Evolutionary conservation across 2,888 invertebrate genomes (phyloP).

Genomic region (Hirtodrosophila histrioides): DNA sequence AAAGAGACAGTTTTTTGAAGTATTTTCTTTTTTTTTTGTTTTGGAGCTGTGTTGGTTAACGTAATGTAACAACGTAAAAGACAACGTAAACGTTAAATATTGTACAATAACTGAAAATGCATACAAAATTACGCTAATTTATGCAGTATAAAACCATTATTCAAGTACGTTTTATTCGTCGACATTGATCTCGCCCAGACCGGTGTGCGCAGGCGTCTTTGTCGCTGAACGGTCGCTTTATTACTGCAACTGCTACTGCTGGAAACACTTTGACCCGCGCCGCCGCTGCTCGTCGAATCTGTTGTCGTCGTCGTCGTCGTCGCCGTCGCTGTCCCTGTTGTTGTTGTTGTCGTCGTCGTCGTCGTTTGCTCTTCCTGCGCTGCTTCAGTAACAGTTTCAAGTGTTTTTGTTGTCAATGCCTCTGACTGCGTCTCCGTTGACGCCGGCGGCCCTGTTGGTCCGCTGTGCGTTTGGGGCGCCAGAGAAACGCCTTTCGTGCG

Average conservation of each 20-base stretch:
- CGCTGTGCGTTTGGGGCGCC: constrained; percentile 84
- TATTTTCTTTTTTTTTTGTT: constrained; percentile 20
- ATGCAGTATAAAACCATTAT: constrained; percentile 58
- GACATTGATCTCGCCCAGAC: constrained; percentile 92
- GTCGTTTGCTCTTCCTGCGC: constrained; percentile 21
- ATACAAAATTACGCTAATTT: constrained; percentile 51
- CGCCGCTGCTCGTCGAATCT: constrained; percentile 21
- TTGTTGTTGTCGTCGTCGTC: constrained; percentile 11
- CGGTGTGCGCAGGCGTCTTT: constrained; percentile 90
- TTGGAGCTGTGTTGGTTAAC: constrained; percentile 49
- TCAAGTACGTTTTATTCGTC: constrained; percentile 86
- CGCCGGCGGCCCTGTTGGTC: constrained; percentile 84
- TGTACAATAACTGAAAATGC: constrained; percentile 52
- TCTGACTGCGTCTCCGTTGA: constrained; percentile 8
- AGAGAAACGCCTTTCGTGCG: constrained; percentile 85
- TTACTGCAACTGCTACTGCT: constrained; percentile 84
- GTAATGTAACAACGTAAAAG: constrained; percentile 59
- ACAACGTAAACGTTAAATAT: constrained; percentile 49
- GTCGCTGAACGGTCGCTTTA: constrained; percentile 87
- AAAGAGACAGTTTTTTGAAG: constrained; percentile 35
- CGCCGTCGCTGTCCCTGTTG: constrained; percentile 21
- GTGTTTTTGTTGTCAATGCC: constrained; percentile 31
- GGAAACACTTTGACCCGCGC: constrained; percentile 65
- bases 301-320: constrained; percentile 30
- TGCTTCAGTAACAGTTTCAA: constrained; percentile 60